Evolutionary conservation across 2,888 invertebrate genomes (phyloP).

Genomic region (Polietes domitor): DNA sequence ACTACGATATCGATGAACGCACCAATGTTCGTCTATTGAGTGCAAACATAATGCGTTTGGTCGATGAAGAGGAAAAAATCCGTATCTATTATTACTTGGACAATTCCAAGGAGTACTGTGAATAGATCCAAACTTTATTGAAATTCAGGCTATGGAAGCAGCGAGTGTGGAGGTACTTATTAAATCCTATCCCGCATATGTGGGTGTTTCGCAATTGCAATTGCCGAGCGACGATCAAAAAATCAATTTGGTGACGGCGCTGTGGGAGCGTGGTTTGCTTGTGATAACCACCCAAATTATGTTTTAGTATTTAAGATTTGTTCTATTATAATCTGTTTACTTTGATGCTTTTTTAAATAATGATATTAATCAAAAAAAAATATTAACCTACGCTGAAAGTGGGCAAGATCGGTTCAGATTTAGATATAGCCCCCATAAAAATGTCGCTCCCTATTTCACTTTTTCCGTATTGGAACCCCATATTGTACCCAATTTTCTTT

Average conservation of each 20-base stretch:
- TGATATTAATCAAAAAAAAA: no score
- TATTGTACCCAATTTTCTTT: no score
- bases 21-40: conserved; percentile 84
- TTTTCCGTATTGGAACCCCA: no score
- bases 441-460: no score
- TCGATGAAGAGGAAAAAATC: conserved; percentile 84
- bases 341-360: no score
- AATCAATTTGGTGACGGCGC: conserved; percentile 85
- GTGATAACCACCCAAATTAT: no score
- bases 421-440: no score
- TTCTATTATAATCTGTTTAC: no score
- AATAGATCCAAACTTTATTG: conserved; percentile 89
- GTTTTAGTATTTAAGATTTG: no score
- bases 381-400: no score
- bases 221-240: conserved; percentile 85
- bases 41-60: conserved; percentile 83
- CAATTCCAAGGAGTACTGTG: conserved; percentile 93
- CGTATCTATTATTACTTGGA: conserved; percentile 91
- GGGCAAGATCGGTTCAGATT: no score
- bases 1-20: conserved; percentile 80
- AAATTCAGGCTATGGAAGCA: conserved; percentile 86
- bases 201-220: conserved; percentile 87
- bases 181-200: conserved; percentile 88
- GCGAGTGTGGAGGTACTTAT: conserved; percentile 88
- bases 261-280: conserved; percentile 92